Conservation (phyloP, 2,888 invertebrate species). For the Lasiommata megera region DNA sequence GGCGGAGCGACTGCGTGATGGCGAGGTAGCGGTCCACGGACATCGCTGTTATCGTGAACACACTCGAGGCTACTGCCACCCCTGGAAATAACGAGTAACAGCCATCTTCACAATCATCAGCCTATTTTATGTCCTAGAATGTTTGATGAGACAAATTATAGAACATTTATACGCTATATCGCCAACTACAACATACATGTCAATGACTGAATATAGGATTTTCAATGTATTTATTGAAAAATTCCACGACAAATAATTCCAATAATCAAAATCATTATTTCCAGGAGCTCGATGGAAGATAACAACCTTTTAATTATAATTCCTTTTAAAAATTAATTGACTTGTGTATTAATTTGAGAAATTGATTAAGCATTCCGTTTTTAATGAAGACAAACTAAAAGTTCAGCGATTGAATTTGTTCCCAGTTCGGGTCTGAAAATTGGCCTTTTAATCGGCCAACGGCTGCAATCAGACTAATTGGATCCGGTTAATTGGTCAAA, state of each 20-base stretch:
- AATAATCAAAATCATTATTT: neutral
- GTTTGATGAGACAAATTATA: too few relatives aligned
- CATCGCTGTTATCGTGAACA: slow-evolving; percentile 90
- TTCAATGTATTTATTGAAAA: too few relatives aligned
- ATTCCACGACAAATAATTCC: too few relatives aligned
- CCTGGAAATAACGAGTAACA: slow-evolving; percentile 63
- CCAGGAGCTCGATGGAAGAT: neutral
- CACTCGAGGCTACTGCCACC: slow-evolving; percentile 89
- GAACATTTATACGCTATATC: too few relatives aligned
- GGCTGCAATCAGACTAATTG: slow-evolving; percentile 14
- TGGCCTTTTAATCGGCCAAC: slow-evolving; percentile 3
- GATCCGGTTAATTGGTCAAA: slow-evolving; percentile 1
- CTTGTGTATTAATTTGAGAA: slow-evolving; percentile 1
- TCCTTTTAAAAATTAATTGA: neutral
- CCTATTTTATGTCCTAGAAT: too few relatives aligned
- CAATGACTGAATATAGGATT: too few relatives aligned
- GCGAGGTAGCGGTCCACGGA: slow-evolving; percentile 88
- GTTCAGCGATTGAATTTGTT: neutral
- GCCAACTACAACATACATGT: too few relatives aligned
- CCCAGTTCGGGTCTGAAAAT: slow-evolving; percentile 5
- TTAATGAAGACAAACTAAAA: slow-evolving; percentile 7
- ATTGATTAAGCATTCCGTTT: slow-evolving; percentile 7
- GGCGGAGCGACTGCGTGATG: slow-evolving; percentile 87
- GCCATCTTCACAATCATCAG: too few relatives aligned
- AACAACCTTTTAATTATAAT: neutral